Conservation (phyloP, 2,888 invertebrate species). For the Acronicta psi region DNA sequence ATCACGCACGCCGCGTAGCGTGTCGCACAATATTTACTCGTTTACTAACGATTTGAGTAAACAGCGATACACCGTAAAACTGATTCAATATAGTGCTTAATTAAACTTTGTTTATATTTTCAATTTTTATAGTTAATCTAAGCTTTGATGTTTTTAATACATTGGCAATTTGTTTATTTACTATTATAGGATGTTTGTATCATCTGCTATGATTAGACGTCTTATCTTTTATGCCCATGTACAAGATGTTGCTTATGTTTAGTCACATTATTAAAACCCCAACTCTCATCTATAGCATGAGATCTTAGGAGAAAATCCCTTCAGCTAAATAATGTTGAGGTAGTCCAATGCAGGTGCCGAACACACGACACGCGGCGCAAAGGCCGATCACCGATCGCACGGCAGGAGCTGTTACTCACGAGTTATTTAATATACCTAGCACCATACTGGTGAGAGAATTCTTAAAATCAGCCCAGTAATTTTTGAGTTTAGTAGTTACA, state of each 20-base stretch:
- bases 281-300: too few species aligned
- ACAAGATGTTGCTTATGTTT: neutral
- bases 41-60: conserved; percentile 36
- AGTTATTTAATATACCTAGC: too few species aligned
- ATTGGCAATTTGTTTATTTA: conserved; percentile 28
- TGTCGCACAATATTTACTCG: conserved; percentile 39
- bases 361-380: too few species aligned
- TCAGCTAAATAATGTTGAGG: too few species aligned
- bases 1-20: conserved; percentile 37
- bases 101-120: conserved; percentile 29
- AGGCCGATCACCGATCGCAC: too few species aligned
- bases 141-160: conserved; percentile 17
- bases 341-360: too few species aligned
- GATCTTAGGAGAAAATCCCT: too few species aligned
- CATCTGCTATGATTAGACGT: neutral
- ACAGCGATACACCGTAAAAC: conserved; percentile 31
- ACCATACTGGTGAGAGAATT: too few species aligned
- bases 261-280: too few species aligned
- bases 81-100: conserved; percentile 36
- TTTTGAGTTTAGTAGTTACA: too few species aligned
- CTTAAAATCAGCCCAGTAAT: too few species aligned
- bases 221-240: conserved; percentile 17
- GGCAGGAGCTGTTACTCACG: too few species aligned
- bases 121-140: neutral
- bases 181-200: neutral